A percentile compares a stretch with the other conserved stretches of the same genome.
phyloP scores from a whole-genome alignment of 2,113 vertebrate species.

The Stegastes partitus region DNA sequence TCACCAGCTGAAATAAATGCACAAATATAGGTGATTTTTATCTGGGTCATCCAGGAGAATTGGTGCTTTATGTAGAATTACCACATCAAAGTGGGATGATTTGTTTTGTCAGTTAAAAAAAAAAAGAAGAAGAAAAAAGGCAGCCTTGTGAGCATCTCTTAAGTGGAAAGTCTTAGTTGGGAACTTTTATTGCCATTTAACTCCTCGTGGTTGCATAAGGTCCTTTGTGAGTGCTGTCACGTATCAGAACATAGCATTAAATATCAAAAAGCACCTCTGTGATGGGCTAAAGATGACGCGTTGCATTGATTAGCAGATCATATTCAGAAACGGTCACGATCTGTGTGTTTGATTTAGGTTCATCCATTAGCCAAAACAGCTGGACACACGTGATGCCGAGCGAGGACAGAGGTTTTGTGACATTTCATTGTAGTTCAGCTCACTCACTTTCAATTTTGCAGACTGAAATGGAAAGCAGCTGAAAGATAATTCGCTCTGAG shows the following conservation, averaged over 20 bases:
- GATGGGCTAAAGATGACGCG: background rate
- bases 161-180: background rate
- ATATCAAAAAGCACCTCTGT: background rate
- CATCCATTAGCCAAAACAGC: background rate
- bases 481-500: too few species aligned
- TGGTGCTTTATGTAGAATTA: background rate
- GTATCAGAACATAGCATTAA: background rate
- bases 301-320: background rate
- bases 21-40: too few species aligned
- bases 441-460: too few species aligned
- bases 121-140: background rate
- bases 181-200: slow-evolving; percentile 17
- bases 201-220: slow-evolving; percentile 1
- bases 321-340: background rate
- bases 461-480: too few species aligned
- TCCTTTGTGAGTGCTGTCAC: background rate
- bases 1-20: too few species aligned
- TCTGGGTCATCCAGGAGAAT: too few species aligned
- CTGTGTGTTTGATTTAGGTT: background rate
- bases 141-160: background rate
- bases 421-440: background rate
- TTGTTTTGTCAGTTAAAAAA: slow-evolving; percentile 12
- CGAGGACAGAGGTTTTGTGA: background rate
- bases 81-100: slow-evolving; percentile 14
- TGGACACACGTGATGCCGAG: background rate